Evolutionary conservation across 2,888 invertebrate species (phyloP), one percentile per base, ranked within the genome.

Genomic region (Cryptophagus acutangulus): DNA sequence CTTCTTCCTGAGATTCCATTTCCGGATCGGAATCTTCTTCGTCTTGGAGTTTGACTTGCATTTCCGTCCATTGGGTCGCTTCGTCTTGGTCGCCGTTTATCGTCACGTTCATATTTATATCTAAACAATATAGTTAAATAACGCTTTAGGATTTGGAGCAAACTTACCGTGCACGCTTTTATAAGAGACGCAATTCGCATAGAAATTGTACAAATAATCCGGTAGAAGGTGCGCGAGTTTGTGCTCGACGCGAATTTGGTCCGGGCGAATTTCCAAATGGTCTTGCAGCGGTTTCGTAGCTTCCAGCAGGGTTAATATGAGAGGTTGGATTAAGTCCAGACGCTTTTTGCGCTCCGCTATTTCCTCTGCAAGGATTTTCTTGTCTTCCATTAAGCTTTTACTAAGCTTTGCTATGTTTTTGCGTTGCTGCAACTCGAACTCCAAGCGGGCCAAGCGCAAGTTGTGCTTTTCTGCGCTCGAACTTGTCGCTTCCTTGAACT

Each of bases 341-440:
- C 87, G 78, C 33, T 62, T 62, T 43, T 63, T 67, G 3, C 57
- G 54, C 38, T 62, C 60, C 14, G 61, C 48, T 3, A 69, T 66
- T 43, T 66, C 67, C 61, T 81, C 75, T 1, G 81, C 79, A 1
- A 91, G 81, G 31, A 77, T 74, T 55, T 88, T 87, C 63, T 91
- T 92, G 17, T 80, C 81, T 15, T 81, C 76, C 26, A 87, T 79
- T 4, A 91, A 71, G 46, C 84, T 80, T 58, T 81, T 82, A 57
- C 88, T 86, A 17, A 86, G 76, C 24, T 80, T 76, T 1, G 91
- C 80, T 30, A 93, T 71, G 55, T 87, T 82, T 62, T 92, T 87
- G 1, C 96, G 77, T 64, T 94, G 89, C 12, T 83, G 81, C 36
- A 94, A 70, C 67, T 96, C 96, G 85, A 91, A 93, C 63, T 94